A percentile compares a stretch with the other conserved stretches of the same genome.
Conservation (phyloP, 2,797 vertebrate species). For the Channa striata region DNA sequence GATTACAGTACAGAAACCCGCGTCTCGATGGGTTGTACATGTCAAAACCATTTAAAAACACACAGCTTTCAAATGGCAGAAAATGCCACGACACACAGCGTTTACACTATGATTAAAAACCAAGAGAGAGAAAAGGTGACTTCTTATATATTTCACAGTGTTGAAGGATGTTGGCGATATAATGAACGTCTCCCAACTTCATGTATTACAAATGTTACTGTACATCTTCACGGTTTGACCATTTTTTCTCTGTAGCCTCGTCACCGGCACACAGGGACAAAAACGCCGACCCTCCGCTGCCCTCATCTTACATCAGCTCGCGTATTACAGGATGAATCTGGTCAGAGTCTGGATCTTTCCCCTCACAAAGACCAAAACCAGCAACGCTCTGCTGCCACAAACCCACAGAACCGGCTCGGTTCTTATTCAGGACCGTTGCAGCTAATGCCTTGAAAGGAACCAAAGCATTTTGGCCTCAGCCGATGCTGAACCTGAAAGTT, state of each 20-base stretch:
- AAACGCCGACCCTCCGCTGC: neutral
- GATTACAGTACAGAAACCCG: conserved; percentile 78
- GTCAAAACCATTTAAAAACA: conserved; percentile 69
- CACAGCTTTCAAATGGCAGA: conserved; percentile 67
- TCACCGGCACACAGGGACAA: no score
- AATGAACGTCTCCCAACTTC: conserved; percentile 36
- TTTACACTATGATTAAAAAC: conserved; percentile 55
- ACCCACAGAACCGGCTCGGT: no score
- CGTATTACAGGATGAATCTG: neutral
- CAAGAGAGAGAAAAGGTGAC: conserved; percentile 24
- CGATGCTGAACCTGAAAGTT: no score
- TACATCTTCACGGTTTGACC: conserved; percentile 17
- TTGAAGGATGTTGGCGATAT: conserved; percentile 51
- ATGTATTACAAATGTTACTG: conserved; percentile 27
- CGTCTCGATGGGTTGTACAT: conserved; percentile 71
- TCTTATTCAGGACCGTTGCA: no score
- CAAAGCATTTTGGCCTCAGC: no score
- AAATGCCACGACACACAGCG: conserved; percentile 66
- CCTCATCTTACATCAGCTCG: conserved; percentile 26
- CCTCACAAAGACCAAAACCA: neutral
- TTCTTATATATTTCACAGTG: conserved; percentile 63
- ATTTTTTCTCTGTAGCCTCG: no score
- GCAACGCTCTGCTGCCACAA: no score
- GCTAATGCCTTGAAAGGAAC: no score
- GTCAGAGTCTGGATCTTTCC: neutral